Conservation (phyloP, 2,113 vertebrate species). For the Boleophthalmus pectinirostris region DNA sequence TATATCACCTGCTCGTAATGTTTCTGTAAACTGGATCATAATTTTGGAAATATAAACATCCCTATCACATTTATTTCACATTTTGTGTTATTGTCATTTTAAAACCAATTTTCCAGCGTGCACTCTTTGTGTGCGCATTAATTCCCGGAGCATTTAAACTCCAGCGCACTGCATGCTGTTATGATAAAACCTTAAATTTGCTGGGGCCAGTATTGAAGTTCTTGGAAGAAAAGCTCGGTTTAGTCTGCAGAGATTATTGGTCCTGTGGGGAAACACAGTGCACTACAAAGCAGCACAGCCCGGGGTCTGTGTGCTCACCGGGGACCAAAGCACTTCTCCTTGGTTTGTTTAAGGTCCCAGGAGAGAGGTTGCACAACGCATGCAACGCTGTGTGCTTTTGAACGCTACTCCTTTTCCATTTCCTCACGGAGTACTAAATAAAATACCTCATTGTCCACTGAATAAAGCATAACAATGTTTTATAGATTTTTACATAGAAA, state of each 20-base stretch:
- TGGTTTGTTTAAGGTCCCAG: conserved; percentile 65
- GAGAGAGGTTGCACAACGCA: conserved; percentile 49
- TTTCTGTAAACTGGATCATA: not conserved
- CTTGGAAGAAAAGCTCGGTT: conserved; percentile 54
- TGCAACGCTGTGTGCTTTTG: conserved; percentile 46
- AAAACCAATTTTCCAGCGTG: not conserved
- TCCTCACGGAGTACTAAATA: conserved; percentile 42
- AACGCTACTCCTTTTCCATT: conserved; percentile 48
- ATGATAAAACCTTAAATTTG: conserved; percentile 54
- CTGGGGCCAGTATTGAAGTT: conserved; percentile 56
- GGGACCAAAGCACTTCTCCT: conserved; percentile 63
- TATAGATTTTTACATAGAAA: conserved; percentile 23
- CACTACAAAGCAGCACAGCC: conserved; percentile 66
- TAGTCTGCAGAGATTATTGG: conserved; percentile 60
- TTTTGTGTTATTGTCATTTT: not conserved
- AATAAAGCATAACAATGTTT: conserved; percentile 22
- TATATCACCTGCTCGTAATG: not conserved
- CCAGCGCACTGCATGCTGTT: conserved; percentile 35
- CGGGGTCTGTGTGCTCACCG: conserved; percentile 57
- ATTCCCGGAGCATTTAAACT: conserved; percentile 33
- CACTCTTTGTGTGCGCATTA: conserved; percentile 28
- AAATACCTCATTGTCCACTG: conserved; percentile 45
- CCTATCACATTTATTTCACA: not conserved
- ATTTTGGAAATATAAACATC: not conserved
- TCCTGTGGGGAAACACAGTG: conserved; percentile 57